Evolutionary conservation across 2,797 vertebrate genomes (phyloP).

Genomic region (Clarias fuscus): DNA sequence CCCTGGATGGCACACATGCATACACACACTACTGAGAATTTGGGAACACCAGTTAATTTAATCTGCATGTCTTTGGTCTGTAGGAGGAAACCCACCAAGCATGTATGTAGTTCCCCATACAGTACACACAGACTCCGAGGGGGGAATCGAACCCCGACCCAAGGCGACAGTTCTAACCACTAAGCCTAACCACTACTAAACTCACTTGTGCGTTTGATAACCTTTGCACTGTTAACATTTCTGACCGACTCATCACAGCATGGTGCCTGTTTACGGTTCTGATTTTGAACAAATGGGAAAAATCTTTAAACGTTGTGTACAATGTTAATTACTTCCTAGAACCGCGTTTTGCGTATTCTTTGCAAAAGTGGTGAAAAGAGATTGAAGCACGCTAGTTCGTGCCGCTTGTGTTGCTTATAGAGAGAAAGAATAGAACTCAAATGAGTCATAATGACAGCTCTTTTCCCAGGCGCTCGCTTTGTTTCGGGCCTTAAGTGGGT

Average conservation of each 20-base stretch:
- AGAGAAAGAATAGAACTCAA: conserved; percentile 23
- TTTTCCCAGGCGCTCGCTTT: conserved; percentile 42
- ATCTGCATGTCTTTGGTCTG: no score
- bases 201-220: neutral
- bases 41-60: no score
- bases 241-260: neutral
- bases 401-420: neutral
- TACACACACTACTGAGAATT: no score
- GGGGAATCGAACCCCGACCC: no score
- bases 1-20: no score
- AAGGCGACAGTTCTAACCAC: no score
- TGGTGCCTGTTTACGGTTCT: neutral
- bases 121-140: no score
- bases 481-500: conserved; percentile 46
- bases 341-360: neutral
- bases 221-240: neutral
- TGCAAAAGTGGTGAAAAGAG: neutral
- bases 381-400: neutral
- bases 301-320: neutral
- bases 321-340: neutral
- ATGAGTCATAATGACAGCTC: conserved; percentile 50
- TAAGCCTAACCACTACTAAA: neutral
- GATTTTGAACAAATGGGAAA: neutral
- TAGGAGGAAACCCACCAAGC: no score
- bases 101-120: no score